Percentiles rank a stretch among this genome's conserved stretches.
These are phyloP conservation scores for Ceratosolen fusciceps DNA, from an alignment of 1,140 invertebrate genomes.

Conservation along the genomic window DNA sequence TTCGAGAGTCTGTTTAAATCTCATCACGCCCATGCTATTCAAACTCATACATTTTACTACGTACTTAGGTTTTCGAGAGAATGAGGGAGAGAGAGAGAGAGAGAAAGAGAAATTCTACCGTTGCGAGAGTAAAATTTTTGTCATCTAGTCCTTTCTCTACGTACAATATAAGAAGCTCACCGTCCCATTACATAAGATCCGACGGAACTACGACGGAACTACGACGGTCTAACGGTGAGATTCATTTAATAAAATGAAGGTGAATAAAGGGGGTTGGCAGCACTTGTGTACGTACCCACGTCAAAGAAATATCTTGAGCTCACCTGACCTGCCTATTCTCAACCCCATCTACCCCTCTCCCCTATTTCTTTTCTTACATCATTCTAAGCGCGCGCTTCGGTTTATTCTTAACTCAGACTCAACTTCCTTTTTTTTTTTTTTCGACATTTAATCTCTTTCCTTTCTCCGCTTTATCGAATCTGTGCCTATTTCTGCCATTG, in stretches of 20 bases:
- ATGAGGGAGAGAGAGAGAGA: too few relatives aligned
- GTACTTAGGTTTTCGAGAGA: too few relatives aligned
- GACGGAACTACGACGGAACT: not conserved
- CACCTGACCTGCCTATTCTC: constrained; percentile 1
- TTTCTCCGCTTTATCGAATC: constrained; percentile 41
- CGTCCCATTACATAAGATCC: not conserved
- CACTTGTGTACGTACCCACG: not conserved
- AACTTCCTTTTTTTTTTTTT: not conserved
- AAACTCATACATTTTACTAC: too few relatives aligned
- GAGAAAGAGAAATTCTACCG: too few relatives aligned
- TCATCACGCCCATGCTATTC: too few relatives aligned
- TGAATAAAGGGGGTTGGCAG: not conserved
- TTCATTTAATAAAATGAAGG: constrained; percentile 41
- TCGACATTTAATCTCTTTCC: constrained; percentile 38
- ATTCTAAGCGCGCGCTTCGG: not conserved
- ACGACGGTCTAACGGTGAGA: not conserved
- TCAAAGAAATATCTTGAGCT: constrained; percentile 20
- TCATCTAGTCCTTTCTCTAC: too few relatives aligned
- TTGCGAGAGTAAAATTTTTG: too few relatives aligned
- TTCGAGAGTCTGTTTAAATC: too few relatives aligned
- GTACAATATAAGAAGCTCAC: too few relatives aligned
- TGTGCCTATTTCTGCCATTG: not conserved
- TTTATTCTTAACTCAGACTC: constrained; percentile 16
- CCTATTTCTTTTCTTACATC: too few relatives aligned
- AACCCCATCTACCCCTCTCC: not conserved